Evolutionary conservation across 2,888 invertebrate species (phyloP), one percentile per base, ranked within the genome.

Genomic region (Seira sanloemensis): DNA sequence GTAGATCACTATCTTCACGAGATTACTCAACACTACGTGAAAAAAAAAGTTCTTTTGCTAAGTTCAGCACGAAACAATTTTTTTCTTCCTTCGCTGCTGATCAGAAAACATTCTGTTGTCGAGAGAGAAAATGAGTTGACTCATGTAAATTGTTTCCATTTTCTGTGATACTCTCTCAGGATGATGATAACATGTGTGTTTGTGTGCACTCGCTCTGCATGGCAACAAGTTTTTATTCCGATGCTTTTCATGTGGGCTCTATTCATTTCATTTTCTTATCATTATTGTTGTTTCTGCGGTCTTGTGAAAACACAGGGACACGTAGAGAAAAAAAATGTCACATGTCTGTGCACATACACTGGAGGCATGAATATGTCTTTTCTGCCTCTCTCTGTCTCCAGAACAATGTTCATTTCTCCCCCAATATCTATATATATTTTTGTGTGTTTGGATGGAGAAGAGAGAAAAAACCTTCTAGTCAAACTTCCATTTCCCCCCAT

Each of bases 191-290:
- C 58, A 58, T 58, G 58, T 58, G 58, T 7, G n/a, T 18, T 58
- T 5, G 58, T 12, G 5, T 58, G 58, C 16, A 58, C n/a, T 12
- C n/a, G 58, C 58, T 58, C 58, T 58, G 58, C 76, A 77, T 77
- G 76, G 76, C 76, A 77, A 77, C 76, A 77, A 77, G 76, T 77
- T 67, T 68, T 77, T 68, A 24, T 75, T 65, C 37, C 75, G 65
- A 46, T 66, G 65, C 58, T 37, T 58, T 25, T n/a, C 58, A 58
- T 58, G 54, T 67, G 2, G 26, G 46, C 54, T 37, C 18, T 77
- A 18, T 26, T 27, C 76, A 75, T 37, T 77, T 77, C 76, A 77
- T 77, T 77, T 77, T 67, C 67, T 77, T 77, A 77, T 77, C 76
- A 77, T 77, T 77, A 77, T 77, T 77, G 76, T 77, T 77, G 24